Evolutionary conservation across 2,888 invertebrate species (phyloP).

Genomic region (Chrysolina americana): DNA sequence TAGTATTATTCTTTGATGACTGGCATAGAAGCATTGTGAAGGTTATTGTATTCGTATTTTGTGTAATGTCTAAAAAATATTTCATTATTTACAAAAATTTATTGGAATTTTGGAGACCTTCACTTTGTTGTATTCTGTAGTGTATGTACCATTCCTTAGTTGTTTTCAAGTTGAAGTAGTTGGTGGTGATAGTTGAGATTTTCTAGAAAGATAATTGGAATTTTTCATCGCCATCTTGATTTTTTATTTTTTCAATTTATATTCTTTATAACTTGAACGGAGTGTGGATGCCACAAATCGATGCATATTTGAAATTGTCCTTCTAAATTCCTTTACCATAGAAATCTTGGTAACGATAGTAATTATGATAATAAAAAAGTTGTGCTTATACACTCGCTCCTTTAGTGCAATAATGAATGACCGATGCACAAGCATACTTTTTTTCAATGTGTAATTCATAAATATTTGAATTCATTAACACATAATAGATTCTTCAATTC

Average conservation of each 20-base stretch:
- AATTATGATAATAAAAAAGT: too few relatives aligned
- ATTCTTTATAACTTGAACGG: background rate
- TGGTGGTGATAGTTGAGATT: constrained; percentile 8
- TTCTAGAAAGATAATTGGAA: background rate
- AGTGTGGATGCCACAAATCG: too few relatives aligned
- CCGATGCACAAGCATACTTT: too few relatives aligned
- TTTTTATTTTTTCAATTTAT: background rate
- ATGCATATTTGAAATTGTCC: too few relatives aligned
- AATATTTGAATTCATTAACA: too few relatives aligned
- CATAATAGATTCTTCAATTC: too few relatives aligned
- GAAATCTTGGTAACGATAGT: too few relatives aligned
- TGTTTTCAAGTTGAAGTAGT: constrained; percentile 10
- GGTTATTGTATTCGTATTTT: background rate
- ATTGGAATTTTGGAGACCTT: background rate
- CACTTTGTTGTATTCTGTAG: constrained; percentile 34
- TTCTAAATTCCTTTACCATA: too few relatives aligned
- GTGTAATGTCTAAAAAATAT: too few relatives aligned
- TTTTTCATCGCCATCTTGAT: background rate
- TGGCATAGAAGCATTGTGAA: background rate
- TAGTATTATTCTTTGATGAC: constrained; percentile 29
- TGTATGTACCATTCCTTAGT: background rate
- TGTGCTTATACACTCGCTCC: too few relatives aligned
- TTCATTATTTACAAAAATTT: background rate
- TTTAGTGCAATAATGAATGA: too few relatives aligned
- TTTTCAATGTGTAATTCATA: too few relatives aligned